Percentiles rank a stretch among this genome's conserved stretches.
Evolutionary conservation across 2,888 invertebrate genomes (phyloP).

Genomic region (Heteromurus nitidus): DNA sequence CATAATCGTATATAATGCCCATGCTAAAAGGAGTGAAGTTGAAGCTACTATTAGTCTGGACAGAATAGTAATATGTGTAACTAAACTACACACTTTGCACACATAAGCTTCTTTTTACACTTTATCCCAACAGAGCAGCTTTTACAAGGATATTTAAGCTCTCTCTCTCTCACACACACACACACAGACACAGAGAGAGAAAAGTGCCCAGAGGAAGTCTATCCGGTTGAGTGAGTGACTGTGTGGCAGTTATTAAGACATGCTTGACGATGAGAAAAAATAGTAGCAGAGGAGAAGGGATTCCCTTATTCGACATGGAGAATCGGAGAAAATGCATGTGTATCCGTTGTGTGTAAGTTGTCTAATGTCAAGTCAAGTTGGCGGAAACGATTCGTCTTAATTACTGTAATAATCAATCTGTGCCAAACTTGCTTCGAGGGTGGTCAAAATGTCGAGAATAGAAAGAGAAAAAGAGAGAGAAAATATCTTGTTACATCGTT

Average conservation of each 20-base stretch:
- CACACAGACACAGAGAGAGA: slow-evolving; percentile 27
- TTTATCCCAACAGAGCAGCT: slow-evolving; percentile 6
- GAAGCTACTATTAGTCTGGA: no score
- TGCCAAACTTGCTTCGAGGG: slow-evolving; percentile 46
- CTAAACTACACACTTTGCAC: not conserved
- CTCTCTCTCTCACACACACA: slow-evolving; percentile 2
- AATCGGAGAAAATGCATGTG: not conserved
- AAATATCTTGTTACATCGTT: no score
- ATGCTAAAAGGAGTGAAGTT: no score
- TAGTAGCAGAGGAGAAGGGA: no score
- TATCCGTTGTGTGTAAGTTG: slow-evolving; percentile 31
- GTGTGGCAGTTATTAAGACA: slow-evolving; percentile 57
- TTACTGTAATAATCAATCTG: slow-evolving; percentile 67
- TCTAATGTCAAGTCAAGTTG: slow-evolving; percentile 45
- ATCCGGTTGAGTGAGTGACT: slow-evolving; percentile 45
- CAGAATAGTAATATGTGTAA: slow-evolving; percentile 31
- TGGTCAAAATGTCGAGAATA: no score
- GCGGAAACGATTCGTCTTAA: slow-evolving; percentile 66
- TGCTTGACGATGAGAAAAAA: slow-evolving; percentile 44
- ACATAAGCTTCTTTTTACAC: slow-evolving; percentile 31
- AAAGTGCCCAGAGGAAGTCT: slow-evolving; percentile 44
- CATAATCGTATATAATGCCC: slow-evolving; percentile 40
- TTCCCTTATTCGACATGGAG: no score
- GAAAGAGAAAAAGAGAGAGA: no score
- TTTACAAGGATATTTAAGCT: slow-evolving; percentile 46